A percentile compares a stretch with the other conserved stretches of the same genome.
These are phyloP conservation scores for Macrostomum cliftonense DNA, from an alignment of 2,888 invertebrate species.

Conservation along the genomic window DNA sequence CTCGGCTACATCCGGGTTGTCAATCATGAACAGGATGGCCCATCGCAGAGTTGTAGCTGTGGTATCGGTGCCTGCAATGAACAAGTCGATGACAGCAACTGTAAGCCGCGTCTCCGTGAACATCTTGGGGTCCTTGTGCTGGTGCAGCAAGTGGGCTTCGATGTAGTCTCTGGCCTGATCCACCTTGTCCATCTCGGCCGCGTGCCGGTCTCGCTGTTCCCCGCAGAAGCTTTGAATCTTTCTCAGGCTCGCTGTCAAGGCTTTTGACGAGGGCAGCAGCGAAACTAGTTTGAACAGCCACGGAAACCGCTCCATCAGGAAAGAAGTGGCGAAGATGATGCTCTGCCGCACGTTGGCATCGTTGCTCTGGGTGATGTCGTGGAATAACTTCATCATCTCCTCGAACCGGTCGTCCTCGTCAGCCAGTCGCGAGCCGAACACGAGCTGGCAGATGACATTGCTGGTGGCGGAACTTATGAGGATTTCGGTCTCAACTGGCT, in stretches of 20 bases:
- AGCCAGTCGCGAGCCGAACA: constrained; percentile 6
- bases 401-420: constrained; percentile 17
- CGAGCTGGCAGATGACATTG: constrained; percentile 3
- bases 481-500: too few relatives aligned
- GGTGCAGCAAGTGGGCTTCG: constrained; percentile 17
- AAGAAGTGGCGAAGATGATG: too few relatives aligned
- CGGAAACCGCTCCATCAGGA: too few relatives aligned
- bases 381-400: constrained; percentile 14
- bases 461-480: too few relatives aligned
- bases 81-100: constrained; percentile 15
- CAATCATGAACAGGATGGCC: constrained; percentile 57
- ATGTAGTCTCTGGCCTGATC: constrained; percentile 15
- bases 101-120: constrained; percentile 4
- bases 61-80: constrained; percentile 43
- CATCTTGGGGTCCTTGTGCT: background rate
- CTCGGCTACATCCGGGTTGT: constrained; percentile 54
- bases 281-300: too few relatives aligned
- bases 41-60: constrained; percentile 66
- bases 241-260: too few relatives aligned
- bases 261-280: too few relatives aligned
- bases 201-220: too few relatives aligned
- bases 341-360: too few relatives aligned
- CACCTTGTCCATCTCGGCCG: too few relatives aligned
- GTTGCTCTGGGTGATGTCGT: constrained; percentile 8
- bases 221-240: too few relatives aligned